phyloP scores from a whole-genome alignment of 2,797 vertebrate species.

The Gobionotothen gibberifrons region DNA sequence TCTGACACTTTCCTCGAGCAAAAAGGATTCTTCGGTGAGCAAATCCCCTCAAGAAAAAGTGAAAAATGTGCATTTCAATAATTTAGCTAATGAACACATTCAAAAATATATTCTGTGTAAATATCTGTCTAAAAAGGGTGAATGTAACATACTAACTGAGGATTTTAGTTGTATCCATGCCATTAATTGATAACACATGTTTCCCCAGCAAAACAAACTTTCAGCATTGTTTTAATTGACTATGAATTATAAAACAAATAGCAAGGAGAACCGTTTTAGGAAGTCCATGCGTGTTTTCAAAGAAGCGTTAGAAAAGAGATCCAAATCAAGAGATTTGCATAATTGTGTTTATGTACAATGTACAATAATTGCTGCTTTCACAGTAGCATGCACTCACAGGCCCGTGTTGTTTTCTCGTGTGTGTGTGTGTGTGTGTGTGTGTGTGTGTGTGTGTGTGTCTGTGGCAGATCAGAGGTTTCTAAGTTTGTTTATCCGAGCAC shows the following conservation, averaged over 20 bases:
- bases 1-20: not conserved
- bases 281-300: conserved; percentile 23
- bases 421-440: conserved; percentile 1
- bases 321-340: conserved; percentile 46
- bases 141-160: not conserved
- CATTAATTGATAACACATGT: not conserved
- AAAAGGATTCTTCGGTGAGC: not conserved
- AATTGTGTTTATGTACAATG: conserved; percentile 56
- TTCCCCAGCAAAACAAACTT: not conserved
- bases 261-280: conserved; percentile 19
- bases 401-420: conserved; percentile 44
- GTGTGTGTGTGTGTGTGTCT: conserved; percentile 15
- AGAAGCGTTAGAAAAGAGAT: conserved; percentile 27
- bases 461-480: conserved; percentile 51
- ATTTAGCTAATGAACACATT: conserved; percentile 11
- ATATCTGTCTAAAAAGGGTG: not conserved
- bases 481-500: conserved; percentile 59
- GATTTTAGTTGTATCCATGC: not conserved
- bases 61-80: conserved; percentile 2
- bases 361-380: conserved; percentile 45
- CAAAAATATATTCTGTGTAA: not conserved
- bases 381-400: conserved; percentile 20
- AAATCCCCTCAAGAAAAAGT: not conserved
- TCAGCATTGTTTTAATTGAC: conserved; percentile 1
- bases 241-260: not conserved